Base-by-base conservation (phyloP, 1,140 invertebrate genomes). In the Musca vetustissima region DNA sequence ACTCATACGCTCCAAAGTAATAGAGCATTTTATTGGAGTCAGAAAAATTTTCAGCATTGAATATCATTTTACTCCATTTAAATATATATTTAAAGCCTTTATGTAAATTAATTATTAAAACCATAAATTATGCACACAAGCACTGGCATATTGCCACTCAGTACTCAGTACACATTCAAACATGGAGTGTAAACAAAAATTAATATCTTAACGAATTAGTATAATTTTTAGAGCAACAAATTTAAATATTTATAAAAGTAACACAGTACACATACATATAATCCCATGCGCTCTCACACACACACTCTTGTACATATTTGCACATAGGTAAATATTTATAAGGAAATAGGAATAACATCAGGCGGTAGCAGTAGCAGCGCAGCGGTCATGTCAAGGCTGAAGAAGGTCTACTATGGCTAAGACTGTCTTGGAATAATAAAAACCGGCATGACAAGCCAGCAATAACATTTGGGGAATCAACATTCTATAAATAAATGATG, bases 401-500 rank as follows among this genome's bases (percentile, higher is more conserved):
- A 13, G 49, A 43, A 43, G 36, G 36, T 43, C 36, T 43, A 28
- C 28, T 28, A 4, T 11, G 4, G 11, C 11, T 7, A 2, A 43
- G 36, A 13, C 36, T 9, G 36, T 43, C 36, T 43, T 43, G 36
- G 36, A 43, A 43, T 43, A 43, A 43, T 43, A 52, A 52, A 52
- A 52, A 52, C 17, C n/a, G 21, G 21, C 7, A 19, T 21, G 7
- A 52, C 49, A 52, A 52, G 21, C 21, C 7, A 52, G 53, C 53
- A 57, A 57, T 25, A 57, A 22, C 53, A 57, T n/a, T 57, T n/a
- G n/a, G 14, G 25, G 25, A 25, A 57, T 57, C 53, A 28, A 57
- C 53, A 57, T 24, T 28, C 53, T 17, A 61, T 61, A 61, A 61
- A 61, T 61, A 61, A 61, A 61, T 61, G 19, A 61, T 61, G 57